Base-by-base conservation (phyloP, 1,140 invertebrate species). In the Musca domestica region DNA sequence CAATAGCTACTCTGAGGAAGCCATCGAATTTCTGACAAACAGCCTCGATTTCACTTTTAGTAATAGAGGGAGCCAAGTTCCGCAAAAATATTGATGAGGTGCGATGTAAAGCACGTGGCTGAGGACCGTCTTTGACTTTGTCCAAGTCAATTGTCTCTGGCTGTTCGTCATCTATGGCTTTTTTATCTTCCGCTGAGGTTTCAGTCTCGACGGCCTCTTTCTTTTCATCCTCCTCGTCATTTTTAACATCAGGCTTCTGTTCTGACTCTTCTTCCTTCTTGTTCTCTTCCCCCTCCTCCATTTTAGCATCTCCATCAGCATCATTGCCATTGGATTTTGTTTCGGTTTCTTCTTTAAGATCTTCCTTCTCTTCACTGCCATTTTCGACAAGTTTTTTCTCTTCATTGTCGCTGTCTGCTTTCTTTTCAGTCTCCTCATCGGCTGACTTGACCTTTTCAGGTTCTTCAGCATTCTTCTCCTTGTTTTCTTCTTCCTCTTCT, bases 31-130 rank as follows among this genome's bases (percentile, higher is more conserved):
- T 88, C 74, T 94, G 94, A 82, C 96, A 99, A 85, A 98, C 91
- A n/a, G 92, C 91, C 87, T 98, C 96, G 5, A 99, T 92, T 87
- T 99, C 98, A 58, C 93, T 91, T 80, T 97, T 96, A 0, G 95
- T 98, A 64, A 99, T 98, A 2, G 92, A 92, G 0, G 97, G 95
- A 0, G 96, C 93, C 30, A 99, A 86, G 83, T 98, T 98, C 27
- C 97, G 86, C 15, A 99, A 85, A 76, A 99, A 99, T 69, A 99
- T 98, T 0, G 96, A 98, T 19, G 93, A 93, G 3, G 98, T 99
- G 81, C 95, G 95, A 79, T 99, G 97, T 20, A 93, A 82, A 22
- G 89, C 89, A 67, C 89, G 85, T 0, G 87, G 86, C 77, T 91
- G 89, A 34, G 86, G 85, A 3, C 74, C 74, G 67, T 83, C 86